Base-by-base conservation (phyloP, 2,113 vertebrate species). In the Paracanthobrama guichenoti region DNA sequence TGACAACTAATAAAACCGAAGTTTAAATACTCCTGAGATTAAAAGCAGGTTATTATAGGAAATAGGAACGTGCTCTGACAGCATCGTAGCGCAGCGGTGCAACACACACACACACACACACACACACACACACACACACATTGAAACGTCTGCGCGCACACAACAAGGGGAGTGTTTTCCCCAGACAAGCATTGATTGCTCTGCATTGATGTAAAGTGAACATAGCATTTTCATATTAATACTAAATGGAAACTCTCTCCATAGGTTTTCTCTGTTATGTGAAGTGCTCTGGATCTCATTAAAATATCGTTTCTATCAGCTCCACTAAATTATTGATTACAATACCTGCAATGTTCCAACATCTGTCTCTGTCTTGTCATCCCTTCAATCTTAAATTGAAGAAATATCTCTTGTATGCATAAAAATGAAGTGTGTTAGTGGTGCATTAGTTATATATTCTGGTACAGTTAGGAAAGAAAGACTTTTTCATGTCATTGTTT, bases 241-340 rank as follows among this genome's bases (percentile, higher is more conserved):
- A 81, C 87, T 88, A 88, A 88, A 86, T 86, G 82, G 84, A 81
- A 84, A 80, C 76, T 26, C 78, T 88, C 84, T 84, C 79, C 69
- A 84, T 82, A 84, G 85, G 78, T 86, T 85, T 88, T 84, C 72
- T 86, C 82, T 84, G 85, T 81, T 86, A 84, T 86, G 81, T 86
- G 81, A 84, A 80, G 84, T 80, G 79, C 78, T 78, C 81, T 84
- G 86, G 82, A 85, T 78, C 85, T 78, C 77, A 86, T 84, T 88
- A 86, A 84, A 88, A 83, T 84, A 86, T 84, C 31, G 78, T 79
- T 86, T 86, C 87, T 88, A 88, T 88, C 85, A 88, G 87, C 84
- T 81, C 79, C 85, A 82, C 82, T 86, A 88, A 88, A 88, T 84
- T 86, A 88, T 88, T 88, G 87, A 88, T 88, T 82, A 88, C 80